Evolutionary conservation across 2,888 invertebrate genomes (phyloP), one percentile per base, ranked within the genome.

Genomic region (Drosophila mimetica): DNA sequence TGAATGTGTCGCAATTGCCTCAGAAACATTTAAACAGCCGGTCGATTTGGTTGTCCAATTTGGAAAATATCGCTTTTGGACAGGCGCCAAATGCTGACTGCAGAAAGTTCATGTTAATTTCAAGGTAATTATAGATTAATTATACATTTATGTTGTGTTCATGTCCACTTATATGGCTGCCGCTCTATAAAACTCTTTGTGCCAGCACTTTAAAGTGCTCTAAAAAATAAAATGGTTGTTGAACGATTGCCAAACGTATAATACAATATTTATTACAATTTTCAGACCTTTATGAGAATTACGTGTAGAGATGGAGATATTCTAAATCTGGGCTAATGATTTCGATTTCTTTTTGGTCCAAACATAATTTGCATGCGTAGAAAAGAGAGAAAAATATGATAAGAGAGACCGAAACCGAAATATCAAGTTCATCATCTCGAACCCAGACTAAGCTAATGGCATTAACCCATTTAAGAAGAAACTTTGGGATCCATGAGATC

Each of bases 321-420:
- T 54, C 63, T 59, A n/a, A 63, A 89, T 79, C 71, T 77, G 74
- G 88, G 81, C 85, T 86, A 88, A 88, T 88, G 81, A 76, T 65
- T 76, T 50, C 47, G 18, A 57, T 74, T 64, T 61, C 57, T 51
- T 50, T 54, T 53, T 32, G 41, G 67, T 32, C 34, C 60, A 37
- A 28, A 4, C 22, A 34, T 9, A 37, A 71, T 63, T 75, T 44
- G 46, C 52, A 58, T 51, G 44, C 41, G 54, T 51, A 28, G 37
- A 57, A 51, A 28, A 36, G 44, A 59, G 53, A 50, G 63, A 61
- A 79, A 86, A 79, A 76, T 64, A 80, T 71, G 63, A 75, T 71
- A 75, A 14, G 54, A 71, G 78, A 69, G 57, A 58, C 66, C 54
- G 58, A 76, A 86, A 71, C 80, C 25, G 11, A 64, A 65, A 51